phyloP scores from a whole-genome alignment of 2,113 vertebrate genomes.

The Chloroceryle aenea region DNA sequence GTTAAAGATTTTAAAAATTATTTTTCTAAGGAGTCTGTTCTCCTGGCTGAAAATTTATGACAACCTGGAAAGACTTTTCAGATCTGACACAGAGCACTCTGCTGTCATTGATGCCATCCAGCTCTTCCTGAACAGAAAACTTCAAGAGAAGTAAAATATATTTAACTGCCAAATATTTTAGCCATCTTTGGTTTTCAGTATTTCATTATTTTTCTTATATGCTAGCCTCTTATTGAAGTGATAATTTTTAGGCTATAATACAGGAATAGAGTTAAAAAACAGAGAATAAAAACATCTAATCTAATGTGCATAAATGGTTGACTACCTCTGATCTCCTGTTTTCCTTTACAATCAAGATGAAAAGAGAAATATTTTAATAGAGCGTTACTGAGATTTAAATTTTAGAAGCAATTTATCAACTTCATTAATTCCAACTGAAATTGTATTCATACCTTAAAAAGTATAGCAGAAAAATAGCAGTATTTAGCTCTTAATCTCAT shows the following conservation, averaged over 20 bases:
- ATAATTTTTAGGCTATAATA: constrained; percentile 19
- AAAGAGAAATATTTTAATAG: background rate
- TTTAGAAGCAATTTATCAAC: background rate
- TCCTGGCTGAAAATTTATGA: background rate
- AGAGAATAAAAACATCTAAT: constrained; percentile 10
- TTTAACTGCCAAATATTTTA: constrained; percentile 20
- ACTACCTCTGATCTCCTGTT: background rate
- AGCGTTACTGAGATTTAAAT: background rate
- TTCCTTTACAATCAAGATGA: background rate
- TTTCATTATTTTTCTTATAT: constrained; percentile 7
- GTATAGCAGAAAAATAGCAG: constrained; percentile 88
- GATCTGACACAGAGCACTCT: background rate
- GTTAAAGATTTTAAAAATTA: background rate
- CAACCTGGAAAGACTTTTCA: background rate
- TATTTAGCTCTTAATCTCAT: constrained; percentile 80
- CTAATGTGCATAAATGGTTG: constrained; percentile 5
- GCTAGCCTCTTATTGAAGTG: constrained; percentile 19
- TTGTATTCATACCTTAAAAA: constrained; percentile 89
- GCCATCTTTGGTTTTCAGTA: background rate
- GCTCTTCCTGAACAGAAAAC: background rate
- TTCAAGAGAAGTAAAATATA: constrained; percentile 23
- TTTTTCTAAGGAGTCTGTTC: background rate
- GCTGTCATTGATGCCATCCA: background rate
- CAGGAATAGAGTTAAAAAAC: background rate
- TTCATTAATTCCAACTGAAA: constrained; percentile 5